A percentile compares a stretch with the other conserved stretches of the same genome.
These are phyloP conservation scores for Neuroscelio doddi DNA, from an alignment of 2,888 invertebrate species.

Conservation along the genomic window DNA sequence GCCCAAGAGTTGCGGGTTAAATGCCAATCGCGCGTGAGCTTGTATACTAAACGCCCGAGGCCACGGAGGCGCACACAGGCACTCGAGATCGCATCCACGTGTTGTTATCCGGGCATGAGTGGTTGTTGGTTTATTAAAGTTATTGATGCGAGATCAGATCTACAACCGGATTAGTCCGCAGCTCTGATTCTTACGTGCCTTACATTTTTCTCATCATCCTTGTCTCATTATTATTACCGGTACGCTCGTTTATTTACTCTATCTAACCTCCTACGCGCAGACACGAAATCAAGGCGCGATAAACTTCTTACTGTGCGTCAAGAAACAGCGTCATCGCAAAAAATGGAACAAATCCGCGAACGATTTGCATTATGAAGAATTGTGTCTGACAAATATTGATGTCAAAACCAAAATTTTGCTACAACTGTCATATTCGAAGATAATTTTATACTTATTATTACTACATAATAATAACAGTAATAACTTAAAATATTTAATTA, in stretches of 20 bases:
- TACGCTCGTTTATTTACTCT: constrained; percentile 41
- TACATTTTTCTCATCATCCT: constrained; percentile 40
- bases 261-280: constrained; percentile 34
- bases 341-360: too few species aligned
- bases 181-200: constrained; percentile 49
- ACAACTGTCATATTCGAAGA: too few species aligned
- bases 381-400: too few species aligned
- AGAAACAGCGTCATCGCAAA: not conserved
- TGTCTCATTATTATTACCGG: constrained; percentile 47
- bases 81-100: constrained; percentile 49
- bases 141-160: constrained; percentile 66
- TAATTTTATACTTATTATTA: too few species aligned
- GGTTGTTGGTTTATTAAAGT: constrained; percentile 67
- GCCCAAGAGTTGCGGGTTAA: constrained; percentile 56
- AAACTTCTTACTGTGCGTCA: constrained; percentile 4
- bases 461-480: too few species aligned
- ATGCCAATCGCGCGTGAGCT: constrained; percentile 60
- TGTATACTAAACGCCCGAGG: constrained; percentile 55
- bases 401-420: too few species aligned
- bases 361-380: too few species aligned
- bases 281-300: constrained; percentile 7
- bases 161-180: constrained; percentile 61
- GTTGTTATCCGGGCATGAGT: constrained; percentile 53
- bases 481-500: too few species aligned
- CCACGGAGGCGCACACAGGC: constrained; percentile 44